Evolutionary conservation across 1,140 invertebrate genomes (phyloP).

Genomic region (Rhyacophila brunnea): DNA sequence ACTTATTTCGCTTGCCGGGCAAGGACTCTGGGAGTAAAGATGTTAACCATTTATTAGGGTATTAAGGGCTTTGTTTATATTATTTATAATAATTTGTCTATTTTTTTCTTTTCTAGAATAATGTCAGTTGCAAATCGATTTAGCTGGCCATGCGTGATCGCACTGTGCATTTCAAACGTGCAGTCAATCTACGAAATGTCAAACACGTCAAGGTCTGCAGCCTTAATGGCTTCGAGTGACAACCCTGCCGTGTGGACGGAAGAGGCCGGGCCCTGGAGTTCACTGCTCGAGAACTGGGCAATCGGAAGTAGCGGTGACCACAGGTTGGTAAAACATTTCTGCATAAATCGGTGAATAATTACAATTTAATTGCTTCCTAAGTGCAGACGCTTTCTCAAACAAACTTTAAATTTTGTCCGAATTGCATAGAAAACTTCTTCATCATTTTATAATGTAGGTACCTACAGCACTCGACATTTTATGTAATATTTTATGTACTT

Average conservation of each 20-base stretch:
- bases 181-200: no score
- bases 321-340: not conserved
- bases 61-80: no score
- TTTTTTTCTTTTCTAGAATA: no score
- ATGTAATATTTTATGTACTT: not conserved
- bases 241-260: not conserved
- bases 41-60: no score
- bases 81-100: no score
- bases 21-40: no score
- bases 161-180: no score
- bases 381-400: not conserved
- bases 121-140: no score
- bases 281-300: constrained; percentile 48
- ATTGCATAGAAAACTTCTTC: not conserved
- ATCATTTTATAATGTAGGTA: not conserved
- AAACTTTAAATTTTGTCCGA: not conserved
- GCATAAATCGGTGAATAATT: not conserved
- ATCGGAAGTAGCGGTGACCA: constrained; percentile 29
- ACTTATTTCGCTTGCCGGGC: no score
- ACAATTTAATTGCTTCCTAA: not conserved
- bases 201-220: no score
- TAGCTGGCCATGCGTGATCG: no score
- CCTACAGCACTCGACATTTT: not conserved
- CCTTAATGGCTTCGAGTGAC: not conserved
- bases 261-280: constrained; percentile 40